phyloP scores from a whole-genome alignment of 2,888 invertebrate species.

The Hydriomena furcata region DNA sequence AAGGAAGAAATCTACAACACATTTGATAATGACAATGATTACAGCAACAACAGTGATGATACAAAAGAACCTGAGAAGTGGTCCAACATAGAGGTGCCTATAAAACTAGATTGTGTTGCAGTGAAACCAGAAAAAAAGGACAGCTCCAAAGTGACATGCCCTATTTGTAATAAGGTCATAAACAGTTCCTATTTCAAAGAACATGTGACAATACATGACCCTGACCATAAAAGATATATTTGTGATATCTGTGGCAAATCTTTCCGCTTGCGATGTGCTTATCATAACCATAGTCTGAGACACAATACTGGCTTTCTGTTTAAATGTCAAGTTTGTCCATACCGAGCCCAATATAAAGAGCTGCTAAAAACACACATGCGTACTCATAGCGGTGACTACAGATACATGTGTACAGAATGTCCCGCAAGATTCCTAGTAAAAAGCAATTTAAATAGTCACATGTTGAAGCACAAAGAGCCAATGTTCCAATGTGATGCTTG shows the following conservation, averaged over 20 bases:
- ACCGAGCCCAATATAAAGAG: slow-evolving; percentile 52
- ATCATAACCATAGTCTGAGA: slow-evolving; percentile 55
- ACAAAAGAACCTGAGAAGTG: slow-evolving; percentile 24
- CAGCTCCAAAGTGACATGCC: slow-evolving; percentile 48
- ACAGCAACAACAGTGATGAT: slow-evolving; percentile 39
- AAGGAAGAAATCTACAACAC: slow-evolving; percentile 41
- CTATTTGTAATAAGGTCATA: slow-evolving; percentile 49
- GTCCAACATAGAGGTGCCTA: neutral
- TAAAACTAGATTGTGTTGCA: slow-evolving; percentile 13
- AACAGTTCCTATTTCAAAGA: slow-evolving; percentile 57
- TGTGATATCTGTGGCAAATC: slow-evolving; percentile 66
- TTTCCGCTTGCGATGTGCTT: slow-evolving; percentile 57
- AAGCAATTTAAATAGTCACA: slow-evolving; percentile 62
- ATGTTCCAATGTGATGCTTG: slow-evolving; percentile 59
- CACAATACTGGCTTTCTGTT: slow-evolving; percentile 61
- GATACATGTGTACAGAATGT: slow-evolving; percentile 65
- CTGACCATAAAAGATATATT: slow-evolving; percentile 57
- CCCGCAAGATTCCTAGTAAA: slow-evolving; percentile 60
- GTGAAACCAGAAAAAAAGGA: slow-evolving; percentile 24
- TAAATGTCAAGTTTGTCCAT: slow-evolving; percentile 60
- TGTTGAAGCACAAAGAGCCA: slow-evolving; percentile 58
- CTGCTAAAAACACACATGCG: slow-evolving; percentile 58
- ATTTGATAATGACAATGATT: slow-evolving; percentile 31
- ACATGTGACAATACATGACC: slow-evolving; percentile 61
- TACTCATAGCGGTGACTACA: slow-evolving; percentile 58